Evolutionary conservation across 2,797 vertebrate genomes (phyloP).

Genomic region (Oreortyx pictus): DNA sequence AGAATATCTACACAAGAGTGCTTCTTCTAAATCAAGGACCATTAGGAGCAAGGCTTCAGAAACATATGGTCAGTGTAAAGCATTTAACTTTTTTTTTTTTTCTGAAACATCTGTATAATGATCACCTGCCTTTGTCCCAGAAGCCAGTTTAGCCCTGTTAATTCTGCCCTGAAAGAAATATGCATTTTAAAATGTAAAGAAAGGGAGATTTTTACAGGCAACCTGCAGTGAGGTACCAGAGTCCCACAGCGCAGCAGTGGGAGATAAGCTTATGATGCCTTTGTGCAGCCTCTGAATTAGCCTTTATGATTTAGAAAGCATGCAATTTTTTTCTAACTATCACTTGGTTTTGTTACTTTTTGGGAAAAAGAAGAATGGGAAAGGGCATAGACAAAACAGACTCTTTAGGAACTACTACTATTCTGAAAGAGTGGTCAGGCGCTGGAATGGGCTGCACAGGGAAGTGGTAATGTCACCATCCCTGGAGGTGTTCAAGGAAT

Average conservation of each 20-base stretch:
- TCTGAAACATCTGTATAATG: background rate
- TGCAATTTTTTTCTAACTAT: background rate
- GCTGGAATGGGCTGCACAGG: too few species aligned
- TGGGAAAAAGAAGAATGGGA: background rate
- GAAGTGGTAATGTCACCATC: too few species aligned
- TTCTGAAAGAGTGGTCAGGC: too few species aligned
- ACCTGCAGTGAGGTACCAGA: background rate
- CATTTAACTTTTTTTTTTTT: background rate
- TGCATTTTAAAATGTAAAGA: background rate
- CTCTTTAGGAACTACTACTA: too few species aligned
- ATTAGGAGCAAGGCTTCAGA: constrained; percentile 5
- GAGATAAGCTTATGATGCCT: background rate
- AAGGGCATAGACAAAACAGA: background rate
- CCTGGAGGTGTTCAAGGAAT: too few species aligned
- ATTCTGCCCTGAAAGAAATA: background rate
- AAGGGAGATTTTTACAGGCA: background rate
- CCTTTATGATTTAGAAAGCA: background rate
- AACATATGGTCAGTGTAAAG: constrained; percentile 20
- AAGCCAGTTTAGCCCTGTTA: constrained; percentile 1
- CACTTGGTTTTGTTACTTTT: background rate
- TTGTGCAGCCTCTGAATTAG: background rate
- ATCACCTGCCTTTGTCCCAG: background rate
- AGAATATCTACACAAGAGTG: background rate
- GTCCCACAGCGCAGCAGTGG: background rate
- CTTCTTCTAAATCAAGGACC: background rate